Evolutionary conservation across 2,797 vertebrate genomes (phyloP).

Genomic region (Xenops minutus): DNA sequence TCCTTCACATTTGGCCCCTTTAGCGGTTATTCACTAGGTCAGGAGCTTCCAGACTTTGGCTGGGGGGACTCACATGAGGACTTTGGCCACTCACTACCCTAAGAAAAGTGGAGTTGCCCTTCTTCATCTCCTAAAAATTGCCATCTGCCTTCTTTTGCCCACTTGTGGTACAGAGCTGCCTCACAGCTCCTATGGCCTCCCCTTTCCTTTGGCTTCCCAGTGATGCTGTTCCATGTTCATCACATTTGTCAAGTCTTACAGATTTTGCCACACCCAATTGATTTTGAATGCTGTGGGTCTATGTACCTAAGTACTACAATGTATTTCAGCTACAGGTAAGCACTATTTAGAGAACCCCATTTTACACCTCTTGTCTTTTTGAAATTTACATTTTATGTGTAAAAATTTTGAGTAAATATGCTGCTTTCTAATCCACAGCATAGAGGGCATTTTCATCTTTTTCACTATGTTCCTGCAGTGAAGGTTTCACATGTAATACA

Average conservation of each 20-base stretch:
- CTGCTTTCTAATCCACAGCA: neutral
- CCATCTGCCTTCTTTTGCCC: neutral
- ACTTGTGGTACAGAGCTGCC: neutral
- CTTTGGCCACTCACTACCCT: fast-evolving
- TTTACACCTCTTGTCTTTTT: neutral
- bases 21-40: neutral
- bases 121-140: neutral
- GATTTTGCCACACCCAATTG: neutral
- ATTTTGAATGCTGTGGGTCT: neutral
- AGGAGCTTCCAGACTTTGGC: neutral
- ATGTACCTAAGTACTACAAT: neutral
- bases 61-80: neutral
- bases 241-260: fast-evolving
- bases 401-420: neutral
- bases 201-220: neutral
- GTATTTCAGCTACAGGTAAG: neutral
- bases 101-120: neutral
- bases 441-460: neutral
- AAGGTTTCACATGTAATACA: neutral
- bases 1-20: neutral
- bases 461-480: neutral
- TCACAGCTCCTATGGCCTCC: neutral
- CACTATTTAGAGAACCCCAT: neutral
- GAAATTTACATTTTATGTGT: neutral
- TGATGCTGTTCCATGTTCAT: neutral